Evolutionary conservation across 2,888 invertebrate genomes (phyloP).

Genomic region (Xylota sylvarum): DNA sequence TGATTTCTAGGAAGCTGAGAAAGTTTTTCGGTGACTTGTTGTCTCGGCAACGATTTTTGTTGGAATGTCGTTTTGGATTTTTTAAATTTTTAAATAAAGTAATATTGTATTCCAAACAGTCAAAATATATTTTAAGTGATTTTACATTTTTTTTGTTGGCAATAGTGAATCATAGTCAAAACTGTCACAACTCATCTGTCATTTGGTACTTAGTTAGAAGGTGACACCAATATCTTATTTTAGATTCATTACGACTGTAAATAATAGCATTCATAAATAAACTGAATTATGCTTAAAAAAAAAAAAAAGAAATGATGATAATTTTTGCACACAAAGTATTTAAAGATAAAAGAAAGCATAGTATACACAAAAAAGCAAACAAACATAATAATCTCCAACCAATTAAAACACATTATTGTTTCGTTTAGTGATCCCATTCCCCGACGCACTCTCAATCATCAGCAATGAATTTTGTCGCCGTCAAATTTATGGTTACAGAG

Average conservation of each 20-base stretch:
- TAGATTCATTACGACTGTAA: no score
- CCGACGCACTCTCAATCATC: not conserved
- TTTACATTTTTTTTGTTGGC: no score
- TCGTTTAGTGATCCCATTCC: not conserved
- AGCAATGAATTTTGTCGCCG: conserved; percentile 5
- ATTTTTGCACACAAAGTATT: no score
- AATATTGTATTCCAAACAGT: not conserved
- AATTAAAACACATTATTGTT: conserved; percentile 3
- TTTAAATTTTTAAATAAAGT: not conserved
- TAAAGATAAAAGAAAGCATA: not conserved
- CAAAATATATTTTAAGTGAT: not conserved
- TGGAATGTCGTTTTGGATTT: conserved; percentile 15
- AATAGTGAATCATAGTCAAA: no score
- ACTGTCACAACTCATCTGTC: no score
- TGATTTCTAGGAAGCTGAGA: conserved; percentile 1
- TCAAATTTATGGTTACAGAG: conserved; percentile 17
- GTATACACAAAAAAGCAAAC: not conserved
- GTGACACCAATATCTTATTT: no score
- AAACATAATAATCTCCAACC: not conserved
- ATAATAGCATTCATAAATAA: no score
- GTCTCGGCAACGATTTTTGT: not conserved
- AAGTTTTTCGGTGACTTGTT: conserved; percentile 17
- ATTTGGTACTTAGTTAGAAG: no score
- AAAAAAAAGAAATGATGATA: no score
- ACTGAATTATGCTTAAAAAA: no score